Conservation (phyloP, 1,140 invertebrate genomes). For the Psilanteris sp. region DNA sequence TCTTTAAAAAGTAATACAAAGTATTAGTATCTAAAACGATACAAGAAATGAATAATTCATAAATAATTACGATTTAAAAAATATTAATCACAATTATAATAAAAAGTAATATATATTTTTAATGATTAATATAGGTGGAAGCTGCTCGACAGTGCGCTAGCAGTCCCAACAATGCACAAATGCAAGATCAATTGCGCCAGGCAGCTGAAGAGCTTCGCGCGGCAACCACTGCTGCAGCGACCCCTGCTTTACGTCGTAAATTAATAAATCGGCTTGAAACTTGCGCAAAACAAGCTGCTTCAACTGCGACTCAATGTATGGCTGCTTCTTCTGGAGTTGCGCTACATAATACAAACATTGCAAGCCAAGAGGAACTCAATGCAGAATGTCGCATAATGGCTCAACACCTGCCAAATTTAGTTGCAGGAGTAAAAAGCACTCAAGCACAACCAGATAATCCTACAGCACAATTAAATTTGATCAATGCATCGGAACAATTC, state of each 20-base stretch:
- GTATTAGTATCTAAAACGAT: too few relatives aligned
- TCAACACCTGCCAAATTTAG: constrained; percentile 89
- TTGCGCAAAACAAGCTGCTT: constrained; percentile 92
- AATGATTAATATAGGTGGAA: constrained; percentile 83
- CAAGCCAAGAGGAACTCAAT: constrained; percentile 87
- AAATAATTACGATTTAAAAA: too few relatives aligned
- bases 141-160: constrained; percentile 95
- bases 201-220: constrained; percentile 95
- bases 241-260: constrained; percentile 88
- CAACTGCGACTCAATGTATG: constrained; percentile 94
- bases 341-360: constrained; percentile 85
- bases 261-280: constrained; percentile 87
- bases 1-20: too few relatives aligned
- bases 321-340: constrained; percentile 89
- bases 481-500: constrained; percentile 93
- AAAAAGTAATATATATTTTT: too few relatives aligned
- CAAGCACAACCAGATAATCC: constrained; percentile 86
- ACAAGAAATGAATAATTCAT: too few relatives aligned
- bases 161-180: constrained; percentile 89
- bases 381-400: constrained; percentile 88
- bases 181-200: constrained; percentile 89
- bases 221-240: constrained; percentile 91
- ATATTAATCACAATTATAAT: too few relatives aligned
- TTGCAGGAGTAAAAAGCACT: constrained; percentile 89
- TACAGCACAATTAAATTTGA: constrained; percentile 89